Conservation (phyloP, 2,797 vertebrate species). For the Poecilia gillii region DNA sequence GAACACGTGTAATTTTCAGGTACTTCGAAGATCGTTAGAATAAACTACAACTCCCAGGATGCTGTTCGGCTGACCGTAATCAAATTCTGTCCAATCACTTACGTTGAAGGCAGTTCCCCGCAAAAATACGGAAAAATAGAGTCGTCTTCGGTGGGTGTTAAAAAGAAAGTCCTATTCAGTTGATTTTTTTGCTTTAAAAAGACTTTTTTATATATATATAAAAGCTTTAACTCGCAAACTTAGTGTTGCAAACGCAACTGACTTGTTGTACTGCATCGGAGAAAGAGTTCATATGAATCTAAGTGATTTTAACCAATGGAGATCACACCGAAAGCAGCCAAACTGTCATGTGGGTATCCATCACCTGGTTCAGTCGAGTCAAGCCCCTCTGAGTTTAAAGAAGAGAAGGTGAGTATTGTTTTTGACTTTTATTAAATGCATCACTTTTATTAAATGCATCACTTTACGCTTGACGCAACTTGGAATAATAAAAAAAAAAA, state of each 20-base stretch:
- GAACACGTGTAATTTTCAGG: neutral
- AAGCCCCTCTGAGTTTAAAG: conserved; percentile 49
- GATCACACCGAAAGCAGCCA: conserved; percentile 62
- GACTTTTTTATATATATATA: neutral
- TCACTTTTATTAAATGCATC: neutral
- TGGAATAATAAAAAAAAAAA: neutral
- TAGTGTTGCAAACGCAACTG: neutral
- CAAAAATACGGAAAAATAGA: conserved; percentile 54
- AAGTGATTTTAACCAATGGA: conserved; percentile 61
- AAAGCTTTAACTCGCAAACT: neutral
- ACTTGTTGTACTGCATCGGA: neutral
- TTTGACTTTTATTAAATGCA: neutral
- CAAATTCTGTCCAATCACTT: conserved; percentile 54
- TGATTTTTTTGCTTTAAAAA: neutral
- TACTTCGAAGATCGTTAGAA: neutral
- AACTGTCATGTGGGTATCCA: conserved; percentile 20
- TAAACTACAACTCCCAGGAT: conserved; percentile 56
- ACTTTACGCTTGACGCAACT: neutral
- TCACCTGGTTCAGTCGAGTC: conserved; percentile 55
- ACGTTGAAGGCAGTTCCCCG: conserved; percentile 34
- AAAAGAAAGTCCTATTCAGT: neutral
- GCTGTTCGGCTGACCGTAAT: conserved; percentile 15
- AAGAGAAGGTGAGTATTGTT: conserved; percentile 57
- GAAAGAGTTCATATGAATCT: neutral
- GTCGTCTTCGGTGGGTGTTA: neutral